phyloP scores from a whole-genome alignment of 2,797 vertebrate genomes.

The Hypotaenidia okinawae region DNA sequence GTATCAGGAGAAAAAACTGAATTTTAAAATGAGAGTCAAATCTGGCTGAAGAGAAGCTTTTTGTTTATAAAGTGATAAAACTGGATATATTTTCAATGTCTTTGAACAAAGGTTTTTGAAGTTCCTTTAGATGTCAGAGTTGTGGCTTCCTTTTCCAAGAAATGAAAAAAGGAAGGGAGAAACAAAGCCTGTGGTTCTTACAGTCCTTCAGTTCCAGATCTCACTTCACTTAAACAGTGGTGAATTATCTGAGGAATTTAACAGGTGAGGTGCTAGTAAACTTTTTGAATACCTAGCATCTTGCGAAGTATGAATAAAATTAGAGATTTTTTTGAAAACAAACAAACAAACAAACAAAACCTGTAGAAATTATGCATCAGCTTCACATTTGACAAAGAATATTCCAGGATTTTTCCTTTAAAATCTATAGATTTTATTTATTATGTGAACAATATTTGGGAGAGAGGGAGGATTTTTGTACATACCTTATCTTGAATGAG shows the following conservation, averaged over 20 bases:
- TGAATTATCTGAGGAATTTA: constrained; percentile 42
- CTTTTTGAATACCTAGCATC: not conserved
- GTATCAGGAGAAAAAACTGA: not conserved
- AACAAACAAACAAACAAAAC: not conserved
- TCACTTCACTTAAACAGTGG: not conserved
- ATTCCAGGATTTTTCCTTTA: not conserved
- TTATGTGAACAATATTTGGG: not conserved
- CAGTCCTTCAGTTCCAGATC: not conserved
- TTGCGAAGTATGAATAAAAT: not conserved
- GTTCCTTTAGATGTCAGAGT: not conserved
- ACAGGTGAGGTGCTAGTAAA: constrained; percentile 4
- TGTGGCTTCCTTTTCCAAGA: not conserved
- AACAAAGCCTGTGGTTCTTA: not conserved
- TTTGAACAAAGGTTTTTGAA: not conserved
- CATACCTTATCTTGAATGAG: not conserved
- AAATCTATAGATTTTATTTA: not conserved
- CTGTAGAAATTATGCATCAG: not conserved
- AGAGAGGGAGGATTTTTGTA: not conserved
- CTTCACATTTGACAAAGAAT: not conserved
- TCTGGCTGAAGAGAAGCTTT: not conserved
- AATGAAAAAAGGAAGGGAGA: not conserved
- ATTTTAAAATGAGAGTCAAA: not conserved
- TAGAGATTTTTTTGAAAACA: not conserved
- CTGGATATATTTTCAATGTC: not conserved
- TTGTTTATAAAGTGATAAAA: not conserved